These are phyloP conservation scores for Drosophila varians DNA, from an alignment of 1,140 invertebrate species.

Conservation along the genomic window DNA sequence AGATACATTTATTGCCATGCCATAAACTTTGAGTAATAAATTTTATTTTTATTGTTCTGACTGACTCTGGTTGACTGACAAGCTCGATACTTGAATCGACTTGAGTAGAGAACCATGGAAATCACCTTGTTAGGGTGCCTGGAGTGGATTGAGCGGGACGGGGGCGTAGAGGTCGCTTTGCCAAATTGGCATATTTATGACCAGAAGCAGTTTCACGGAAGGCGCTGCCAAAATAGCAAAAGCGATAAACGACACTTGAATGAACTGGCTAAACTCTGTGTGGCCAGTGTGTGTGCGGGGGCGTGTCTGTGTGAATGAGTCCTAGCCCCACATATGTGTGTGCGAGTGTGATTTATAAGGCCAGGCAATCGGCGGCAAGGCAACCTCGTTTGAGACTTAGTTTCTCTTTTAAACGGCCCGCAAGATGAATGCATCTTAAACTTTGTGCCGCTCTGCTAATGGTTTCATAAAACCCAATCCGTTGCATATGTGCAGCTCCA, in stretches of 20 bases:
- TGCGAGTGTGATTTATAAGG: constrained; percentile 42
- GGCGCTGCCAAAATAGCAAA: constrained; percentile 69
- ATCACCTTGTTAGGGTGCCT: constrained; percentile 23
- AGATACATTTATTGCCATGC: constrained; percentile 79
- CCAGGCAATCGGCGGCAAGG: constrained; percentile 12
- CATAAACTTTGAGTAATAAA: constrained; percentile 78
- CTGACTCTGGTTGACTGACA: constrained; percentile 58
- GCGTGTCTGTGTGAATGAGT: neutral
- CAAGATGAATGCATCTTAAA: constrained; percentile 58
- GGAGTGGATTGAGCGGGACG: neutral
- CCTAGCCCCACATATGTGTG: neutral
- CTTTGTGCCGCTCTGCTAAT: constrained; percentile 47
- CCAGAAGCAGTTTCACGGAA: constrained; percentile 62
- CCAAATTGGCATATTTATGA: constrained; percentile 78
- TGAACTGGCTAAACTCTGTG: constrained; percentile 59
- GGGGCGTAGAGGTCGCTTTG: constrained; percentile 9
- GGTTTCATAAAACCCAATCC: constrained; percentile 43
- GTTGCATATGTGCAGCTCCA: constrained; percentile 32
- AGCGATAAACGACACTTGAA: constrained; percentile 79
- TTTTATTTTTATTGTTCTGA: constrained; percentile 77
- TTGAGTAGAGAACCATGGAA: constrained; percentile 7
- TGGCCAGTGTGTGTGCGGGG: neutral
- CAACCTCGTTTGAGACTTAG: constrained; percentile 10
- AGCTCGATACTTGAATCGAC: constrained; percentile 22
- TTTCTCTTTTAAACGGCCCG: constrained; percentile 34